phyloP scores from a whole-genome alignment of 2,797 vertebrate species.

The Sparidentex hasta region DNA sequence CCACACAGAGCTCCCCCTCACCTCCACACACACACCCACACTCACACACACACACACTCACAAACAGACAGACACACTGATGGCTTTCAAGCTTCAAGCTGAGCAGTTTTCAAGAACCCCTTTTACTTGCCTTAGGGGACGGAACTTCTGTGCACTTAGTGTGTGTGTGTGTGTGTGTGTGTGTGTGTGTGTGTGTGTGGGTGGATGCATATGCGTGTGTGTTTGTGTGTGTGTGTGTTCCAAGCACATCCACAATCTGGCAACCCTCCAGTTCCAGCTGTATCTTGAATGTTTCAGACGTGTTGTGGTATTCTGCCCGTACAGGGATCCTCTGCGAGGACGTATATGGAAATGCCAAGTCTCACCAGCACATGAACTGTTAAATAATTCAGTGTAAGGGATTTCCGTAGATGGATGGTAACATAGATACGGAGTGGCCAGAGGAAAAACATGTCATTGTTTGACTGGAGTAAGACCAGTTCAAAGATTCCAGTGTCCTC shows the following conservation, averaged over 20 bases:
- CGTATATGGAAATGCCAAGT: conserved; percentile 47
- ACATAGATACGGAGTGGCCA: conserved; percentile 21
- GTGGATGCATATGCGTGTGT: not conserved
- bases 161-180: not conserved
- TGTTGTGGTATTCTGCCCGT: conserved; percentile 32
- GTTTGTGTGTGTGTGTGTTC: conserved; percentile 16
- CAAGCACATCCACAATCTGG: conserved; percentile 36
- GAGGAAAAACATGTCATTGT: not conserved
- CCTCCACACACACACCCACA: conserved; percentile 7
- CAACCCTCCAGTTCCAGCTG: conserved; percentile 65
- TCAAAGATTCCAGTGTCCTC: not conserved
- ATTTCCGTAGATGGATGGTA: conserved; percentile 10
- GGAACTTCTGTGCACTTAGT: conserved; percentile 29
- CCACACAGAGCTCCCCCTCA: conserved; percentile 26
- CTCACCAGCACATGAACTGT: conserved; percentile 28
- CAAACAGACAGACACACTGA: conserved; percentile 28
- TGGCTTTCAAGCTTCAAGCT: conserved; percentile 43
- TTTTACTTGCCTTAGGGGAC: conserved; percentile 51
- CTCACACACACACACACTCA: conserved; percentile 36
- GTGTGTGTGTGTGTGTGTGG: not conserved
- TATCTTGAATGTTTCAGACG: conserved; percentile 64
- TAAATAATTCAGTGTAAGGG: conserved; percentile 57
- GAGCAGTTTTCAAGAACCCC: conserved; percentile 58
- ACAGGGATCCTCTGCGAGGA: conserved; percentile 17
- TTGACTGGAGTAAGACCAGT: not conserved